Evolutionary conservation across 2,113 vertebrate species (phyloP).

Genomic region (Osmerus mordax): DNA sequence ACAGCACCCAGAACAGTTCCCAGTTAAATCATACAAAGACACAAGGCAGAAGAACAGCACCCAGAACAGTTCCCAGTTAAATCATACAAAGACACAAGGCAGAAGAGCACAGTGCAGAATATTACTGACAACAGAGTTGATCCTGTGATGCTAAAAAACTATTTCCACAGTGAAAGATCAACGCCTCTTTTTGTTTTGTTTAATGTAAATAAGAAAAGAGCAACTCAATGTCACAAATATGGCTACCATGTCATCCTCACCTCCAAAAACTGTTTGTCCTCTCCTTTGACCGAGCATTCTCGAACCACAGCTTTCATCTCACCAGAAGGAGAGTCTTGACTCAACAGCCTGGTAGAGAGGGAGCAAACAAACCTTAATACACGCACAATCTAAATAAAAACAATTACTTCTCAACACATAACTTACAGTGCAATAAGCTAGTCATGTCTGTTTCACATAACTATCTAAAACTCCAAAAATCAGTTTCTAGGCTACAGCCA

Average conservation of each 20-base stretch:
- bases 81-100: background rate
- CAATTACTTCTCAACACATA: no score
- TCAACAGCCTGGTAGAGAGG: constrained; percentile 76
- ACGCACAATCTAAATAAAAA: background rate
- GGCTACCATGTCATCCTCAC: constrained; percentile 54
- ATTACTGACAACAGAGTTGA: no score
- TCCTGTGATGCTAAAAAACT: no score
- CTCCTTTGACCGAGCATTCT: constrained; percentile 77
- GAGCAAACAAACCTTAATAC: background rate
- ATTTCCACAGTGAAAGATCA: no score
- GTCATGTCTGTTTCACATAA: background rate
- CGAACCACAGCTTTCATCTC: constrained; percentile 87
- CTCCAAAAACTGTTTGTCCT: constrained; percentile 92
- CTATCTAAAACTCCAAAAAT: no score
- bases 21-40: background rate
- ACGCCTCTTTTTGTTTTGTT: no score
- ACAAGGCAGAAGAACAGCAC: background rate
- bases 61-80: background rate
- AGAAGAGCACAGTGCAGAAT: background rate
- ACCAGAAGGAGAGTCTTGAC: constrained; percentile 87
- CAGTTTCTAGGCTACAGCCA: no score
- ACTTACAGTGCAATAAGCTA: background rate
- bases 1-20: background rate
- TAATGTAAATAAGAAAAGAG: no score
- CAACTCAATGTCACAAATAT: background rate